Evolutionary conservation across 2,888 invertebrate genomes (phyloP).

Genomic region (Dryomyza anilis): DNA sequence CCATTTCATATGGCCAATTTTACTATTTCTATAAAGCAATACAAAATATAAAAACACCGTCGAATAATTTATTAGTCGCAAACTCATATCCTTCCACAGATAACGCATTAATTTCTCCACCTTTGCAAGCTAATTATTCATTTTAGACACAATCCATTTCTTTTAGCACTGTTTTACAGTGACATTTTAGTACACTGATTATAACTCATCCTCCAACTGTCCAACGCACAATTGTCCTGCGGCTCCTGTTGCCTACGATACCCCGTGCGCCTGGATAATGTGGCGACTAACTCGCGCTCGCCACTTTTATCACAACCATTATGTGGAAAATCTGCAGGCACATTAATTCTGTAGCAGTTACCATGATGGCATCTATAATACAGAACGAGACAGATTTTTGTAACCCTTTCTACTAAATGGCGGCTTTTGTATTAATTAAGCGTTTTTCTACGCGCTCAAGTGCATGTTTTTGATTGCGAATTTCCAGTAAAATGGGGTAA

Average conservation of each 20-base stretch:
- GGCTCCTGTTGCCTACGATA: slow-evolving; percentile 1
- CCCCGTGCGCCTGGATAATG: slow-evolving; percentile 20
- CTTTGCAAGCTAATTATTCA: slow-evolving; percentile 41
- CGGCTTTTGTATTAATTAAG: slow-evolving; percentile 33
- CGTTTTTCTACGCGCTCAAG: slow-evolving; percentile 24
- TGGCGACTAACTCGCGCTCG: not conserved
- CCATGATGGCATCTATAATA: slow-evolving; percentile 24
- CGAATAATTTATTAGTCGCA: not conserved
- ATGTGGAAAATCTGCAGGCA: slow-evolving; percentile 25
- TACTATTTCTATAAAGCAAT: not conserved
- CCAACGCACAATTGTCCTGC: no score
- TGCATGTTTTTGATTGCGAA: slow-evolving; percentile 20
- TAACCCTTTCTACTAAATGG: not conserved
- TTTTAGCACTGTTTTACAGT: slow-evolving; percentile 23
- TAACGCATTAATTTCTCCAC: slow-evolving; percentile 49
- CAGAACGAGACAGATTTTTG: not conserved
- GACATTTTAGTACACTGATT: no score
- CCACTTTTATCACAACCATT: not conserved
- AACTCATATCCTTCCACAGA: slow-evolving; percentile 28
- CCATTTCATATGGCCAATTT: no score
- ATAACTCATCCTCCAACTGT: no score
- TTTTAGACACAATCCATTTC: slow-evolving; percentile 38
- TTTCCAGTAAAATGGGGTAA: not conserved
- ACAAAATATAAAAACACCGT: not conserved
- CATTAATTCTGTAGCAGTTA: slow-evolving; percentile 27